These are phyloP conservation scores for Tragulus kanchil DNA, from an alignment of 2,113 vertebrate species.

Conservation along the genomic window DNA sequence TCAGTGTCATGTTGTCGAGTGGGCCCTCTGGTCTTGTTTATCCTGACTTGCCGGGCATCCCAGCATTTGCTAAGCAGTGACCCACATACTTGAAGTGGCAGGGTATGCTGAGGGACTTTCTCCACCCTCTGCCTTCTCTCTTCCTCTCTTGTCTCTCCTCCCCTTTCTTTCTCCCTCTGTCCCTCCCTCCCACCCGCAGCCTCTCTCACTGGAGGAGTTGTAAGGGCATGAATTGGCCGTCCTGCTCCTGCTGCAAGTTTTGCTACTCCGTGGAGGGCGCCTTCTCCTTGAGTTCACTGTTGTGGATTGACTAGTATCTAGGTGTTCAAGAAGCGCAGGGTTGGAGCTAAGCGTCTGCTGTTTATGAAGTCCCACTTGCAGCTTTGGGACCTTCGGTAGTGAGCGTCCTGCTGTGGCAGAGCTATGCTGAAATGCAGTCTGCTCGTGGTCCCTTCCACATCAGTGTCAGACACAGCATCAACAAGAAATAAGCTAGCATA, in stretches of 20 bases:
- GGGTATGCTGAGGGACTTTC: neutral
- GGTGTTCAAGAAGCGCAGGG: neutral
- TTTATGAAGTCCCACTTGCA: neutral
- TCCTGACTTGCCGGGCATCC: constrained; percentile 3
- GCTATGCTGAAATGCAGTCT: neutral
- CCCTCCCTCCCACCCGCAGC: too few relatives aligned
- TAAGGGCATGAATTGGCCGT: neutral
- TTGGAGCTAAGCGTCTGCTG: neutral
- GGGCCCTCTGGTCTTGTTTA: constrained; percentile 45
- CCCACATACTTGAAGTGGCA: constrained; percentile 41
- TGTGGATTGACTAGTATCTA: neutral
- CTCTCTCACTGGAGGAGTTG: neutral
- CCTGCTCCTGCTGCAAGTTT: neutral
- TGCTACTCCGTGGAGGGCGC: neutral
- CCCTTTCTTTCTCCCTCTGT: too few relatives aligned
- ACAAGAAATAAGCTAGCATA: neutral
- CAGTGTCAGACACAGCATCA: neutral
- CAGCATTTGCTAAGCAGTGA: neutral
- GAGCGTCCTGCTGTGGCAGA: neutral
- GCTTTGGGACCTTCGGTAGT: neutral
- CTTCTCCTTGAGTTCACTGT: neutral
- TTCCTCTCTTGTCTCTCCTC: neutral
- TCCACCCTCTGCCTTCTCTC: neutral
- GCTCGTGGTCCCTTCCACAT: neutral
- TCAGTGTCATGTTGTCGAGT: neutral